These are phyloP conservation scores for Paramuricea clavata DNA, from an alignment of 92 coral and sea anemone genomes.

Conservation along the genomic window DNA sequence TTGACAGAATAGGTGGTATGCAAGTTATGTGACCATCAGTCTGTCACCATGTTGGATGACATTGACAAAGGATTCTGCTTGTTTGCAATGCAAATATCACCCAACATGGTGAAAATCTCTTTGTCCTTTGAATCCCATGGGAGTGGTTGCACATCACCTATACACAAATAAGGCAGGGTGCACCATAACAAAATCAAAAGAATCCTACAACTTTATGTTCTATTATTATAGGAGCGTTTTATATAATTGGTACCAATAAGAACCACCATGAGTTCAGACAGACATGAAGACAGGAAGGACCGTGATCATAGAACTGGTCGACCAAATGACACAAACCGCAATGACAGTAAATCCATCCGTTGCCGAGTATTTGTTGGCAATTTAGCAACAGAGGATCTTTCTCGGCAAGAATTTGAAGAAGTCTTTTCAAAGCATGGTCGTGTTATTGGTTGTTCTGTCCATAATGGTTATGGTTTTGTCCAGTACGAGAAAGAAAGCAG, in stretches of 20 bases:
- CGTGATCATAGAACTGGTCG: not conserved
- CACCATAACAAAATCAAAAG: too few relatives aligned
- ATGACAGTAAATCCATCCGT: constrained; percentile 90
- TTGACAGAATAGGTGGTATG: too few relatives aligned
- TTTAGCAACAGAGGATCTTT: constrained; percentile 76
- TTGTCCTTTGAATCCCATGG: too few relatives aligned
- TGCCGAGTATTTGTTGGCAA: constrained; percentile 95
- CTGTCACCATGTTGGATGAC: too few relatives aligned
- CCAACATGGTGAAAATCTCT: too few relatives aligned
- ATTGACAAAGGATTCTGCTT: too few relatives aligned
- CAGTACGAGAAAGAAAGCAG: constrained; percentile 87
- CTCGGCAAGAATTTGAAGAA: constrained; percentile 88
- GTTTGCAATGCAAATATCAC: too few relatives aligned
- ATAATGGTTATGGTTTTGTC: constrained; percentile 92
- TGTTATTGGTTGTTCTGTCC: constrained; percentile 85
- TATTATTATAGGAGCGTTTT: not conserved
- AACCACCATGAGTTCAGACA: constrained; percentile 29
- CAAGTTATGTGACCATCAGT: too few relatives aligned
- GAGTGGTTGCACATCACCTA: too few relatives aligned
- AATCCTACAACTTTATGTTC: too few relatives aligned
- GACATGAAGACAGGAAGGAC: constrained; percentile 21
- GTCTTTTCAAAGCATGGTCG: constrained; percentile 83
- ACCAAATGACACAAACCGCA: constrained; percentile 84
- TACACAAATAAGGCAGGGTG: too few relatives aligned
- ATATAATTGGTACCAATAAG: not conserved